Evolutionary conservation across 2,113 vertebrate species (phyloP), one percentile per base, ranked within the genome.

Genomic region (Apaloderma vittatum): DNA sequence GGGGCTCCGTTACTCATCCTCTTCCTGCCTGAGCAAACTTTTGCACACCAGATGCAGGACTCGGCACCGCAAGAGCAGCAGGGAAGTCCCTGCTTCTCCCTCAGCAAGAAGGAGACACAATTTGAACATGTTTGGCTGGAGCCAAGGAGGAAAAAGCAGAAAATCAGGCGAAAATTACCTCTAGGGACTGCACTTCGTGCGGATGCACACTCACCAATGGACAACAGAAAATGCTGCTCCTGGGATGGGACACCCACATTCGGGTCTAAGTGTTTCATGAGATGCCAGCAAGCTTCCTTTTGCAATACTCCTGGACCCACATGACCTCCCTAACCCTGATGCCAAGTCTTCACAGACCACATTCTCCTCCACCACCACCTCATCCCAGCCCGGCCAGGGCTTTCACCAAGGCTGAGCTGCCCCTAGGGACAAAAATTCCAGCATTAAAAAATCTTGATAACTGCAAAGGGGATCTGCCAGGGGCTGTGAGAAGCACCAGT

Each of bases 11-110:
- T 86, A 88, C 96, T 92, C 96, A 94, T 95, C 94, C 86, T 93
- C 58, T 97, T 97, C 95, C 95, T 92, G 76, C 57, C 77, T 59
- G 68, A 10, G 7, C 5, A 6, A 80, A 49, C 76, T 97, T 88
- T 88, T 90, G 88, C 88, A 95, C 86, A 59, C 48, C 97, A 97
- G 94, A 94, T 83, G 83, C 59, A 66, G 86, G 65, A 94, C 46
- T 27, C 71, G 55, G 85, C 58, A 29, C 27, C 1, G 1, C 36
- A 14, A 43, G 52, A 76, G 51, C 1, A 0, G 55, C 82, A 84
- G 90, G 68, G 86, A 96, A 93, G 81, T 45, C 86, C 72, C 48
- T 21, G 11, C 57, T 48, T 77, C 22, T 19, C 45, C 57, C 83
- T 85, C 0, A 0, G 61, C 6, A 3, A 10, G 61, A 9, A 86